Evolutionary conservation across 2,888 invertebrate species (phyloP), one percentile per base, ranked within the genome.

Genomic region (Aromia moschata): DNA sequence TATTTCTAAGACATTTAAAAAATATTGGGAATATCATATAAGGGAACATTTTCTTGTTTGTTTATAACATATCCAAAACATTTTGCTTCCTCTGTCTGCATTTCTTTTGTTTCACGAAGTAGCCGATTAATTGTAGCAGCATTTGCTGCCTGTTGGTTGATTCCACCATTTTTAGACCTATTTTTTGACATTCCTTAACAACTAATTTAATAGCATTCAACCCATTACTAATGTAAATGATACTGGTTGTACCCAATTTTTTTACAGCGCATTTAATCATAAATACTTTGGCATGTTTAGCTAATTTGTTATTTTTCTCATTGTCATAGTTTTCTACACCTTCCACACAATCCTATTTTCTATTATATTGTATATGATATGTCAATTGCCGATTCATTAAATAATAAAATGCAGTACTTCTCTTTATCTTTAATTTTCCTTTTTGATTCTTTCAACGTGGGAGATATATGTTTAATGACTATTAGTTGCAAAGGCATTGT

Each of bases 281-380:
- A 7, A 33, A 46, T n/a, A 49, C 47, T 20, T 49, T 49, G 1
- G 47, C 47, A 49, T 37, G 30, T 12, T 30, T 14, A 49, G 47
- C 47, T 37, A 49, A 10, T 2, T 37, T 15, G 20, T 31, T 10
- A n/a, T 10, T 30, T 15, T 15, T 36, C 20, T 49, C 30, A 20
- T 12, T 49, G 7, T 20, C 47, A 49, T 30, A 37, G 37, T n/a
- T n/a, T n/a, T 49, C 37, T 1, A 49, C 0, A 4, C 37, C 47
- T 33, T 12, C 10, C 2, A 47, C 10, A 18, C 18, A 15, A 18
- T 49, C 47, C 18, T 37, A 18, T 25, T 25, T 18, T 25, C 25
- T 12, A 5, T 44, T 3, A 12, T 44, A 44, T 25, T 15, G 2
- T 11, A 44, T 4, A 41, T n/a, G 4, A 17, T 2, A 18, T n/a